phyloP scores from a whole-genome alignment of 2,113 vertebrate genomes.

The Menura novaehollandiae region DNA sequence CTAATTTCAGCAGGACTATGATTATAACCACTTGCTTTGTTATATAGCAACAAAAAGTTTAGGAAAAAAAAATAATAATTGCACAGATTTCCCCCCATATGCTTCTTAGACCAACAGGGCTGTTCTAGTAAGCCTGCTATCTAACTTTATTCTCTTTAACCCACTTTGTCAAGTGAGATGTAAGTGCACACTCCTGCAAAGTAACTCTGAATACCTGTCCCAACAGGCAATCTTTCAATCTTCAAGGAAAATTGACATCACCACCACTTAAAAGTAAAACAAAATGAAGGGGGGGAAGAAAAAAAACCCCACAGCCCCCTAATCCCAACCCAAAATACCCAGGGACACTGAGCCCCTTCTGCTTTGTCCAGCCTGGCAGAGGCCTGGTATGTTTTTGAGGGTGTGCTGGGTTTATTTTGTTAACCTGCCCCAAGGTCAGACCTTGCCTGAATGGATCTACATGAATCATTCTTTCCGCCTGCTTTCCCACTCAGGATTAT shows the following conservation, averaged over 20 bases:
- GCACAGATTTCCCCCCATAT: neutral
- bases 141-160: neutral
- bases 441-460: neutral
- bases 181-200: neutral
- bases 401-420: conserved; percentile 39
- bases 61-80: neutral
- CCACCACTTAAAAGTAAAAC: neutral
- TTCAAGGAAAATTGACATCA: neutral
- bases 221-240: neutral
- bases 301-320: neutral
- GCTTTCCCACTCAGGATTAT: conserved; percentile 18
- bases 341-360: neutral
- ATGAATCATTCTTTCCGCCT: conserved; percentile 60
- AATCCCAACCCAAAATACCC: neutral
- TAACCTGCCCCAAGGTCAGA: conserved; percentile 49
- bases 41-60: neutral
- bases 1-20: neutral
- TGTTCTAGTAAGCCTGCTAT: neutral
- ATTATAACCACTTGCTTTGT: neutral
- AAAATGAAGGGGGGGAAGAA: neutral
- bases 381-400: neutral
- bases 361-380: conserved; percentile 9
- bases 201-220: neutral
- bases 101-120: neutral
- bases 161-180: neutral